Evolutionary conservation across 2,797 vertebrate species (phyloP).

Genomic region (Protonibea diacanthus): DNA sequence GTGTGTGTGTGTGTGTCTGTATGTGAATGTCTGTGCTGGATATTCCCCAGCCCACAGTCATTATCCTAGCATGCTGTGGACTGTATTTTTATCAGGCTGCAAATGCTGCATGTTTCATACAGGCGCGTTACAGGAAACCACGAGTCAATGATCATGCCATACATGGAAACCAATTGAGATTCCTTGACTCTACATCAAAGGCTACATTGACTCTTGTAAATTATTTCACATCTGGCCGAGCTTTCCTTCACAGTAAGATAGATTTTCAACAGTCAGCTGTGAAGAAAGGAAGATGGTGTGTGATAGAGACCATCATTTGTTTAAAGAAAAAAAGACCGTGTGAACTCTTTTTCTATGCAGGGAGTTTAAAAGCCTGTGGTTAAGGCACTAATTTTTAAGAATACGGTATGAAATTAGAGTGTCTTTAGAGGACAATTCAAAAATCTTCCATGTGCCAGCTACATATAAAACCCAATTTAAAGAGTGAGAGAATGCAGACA

Average conservation of each 20-base stretch:
- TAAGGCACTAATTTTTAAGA: background rate
- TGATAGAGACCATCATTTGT: conserved; percentile 10
- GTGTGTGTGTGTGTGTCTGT: conserved; percentile 14
- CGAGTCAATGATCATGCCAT: conserved; percentile 63
- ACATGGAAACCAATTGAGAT: conserved; percentile 71
- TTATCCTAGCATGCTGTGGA: conserved; percentile 31
- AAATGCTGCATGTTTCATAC: conserved; percentile 54
- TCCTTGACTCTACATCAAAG: conserved; percentile 68
- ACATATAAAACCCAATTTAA: conserved; percentile 5
- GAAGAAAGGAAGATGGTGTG: conserved; percentile 25
- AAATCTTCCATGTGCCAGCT: background rate
- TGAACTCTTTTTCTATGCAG: background rate
- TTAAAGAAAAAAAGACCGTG: background rate
- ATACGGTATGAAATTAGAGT: background rate
- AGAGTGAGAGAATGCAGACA: background rate
- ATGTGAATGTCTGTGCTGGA: conserved; percentile 1
- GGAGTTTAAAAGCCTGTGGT: background rate
- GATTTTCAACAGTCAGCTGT: conserved; percentile 20
- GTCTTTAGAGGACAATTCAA: background rate
- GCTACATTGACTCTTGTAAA: conserved; percentile 58
- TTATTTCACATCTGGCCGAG: conserved; percentile 63
- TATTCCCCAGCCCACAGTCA: conserved; percentile 40
- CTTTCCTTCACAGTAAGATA: conserved; percentile 15
- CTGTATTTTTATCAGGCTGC: conserved; percentile 54
- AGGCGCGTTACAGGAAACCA: conserved; percentile 54